Conservation (phyloP, 2,797 vertebrate genomes). For the Oophaga sylvatica region DNA sequence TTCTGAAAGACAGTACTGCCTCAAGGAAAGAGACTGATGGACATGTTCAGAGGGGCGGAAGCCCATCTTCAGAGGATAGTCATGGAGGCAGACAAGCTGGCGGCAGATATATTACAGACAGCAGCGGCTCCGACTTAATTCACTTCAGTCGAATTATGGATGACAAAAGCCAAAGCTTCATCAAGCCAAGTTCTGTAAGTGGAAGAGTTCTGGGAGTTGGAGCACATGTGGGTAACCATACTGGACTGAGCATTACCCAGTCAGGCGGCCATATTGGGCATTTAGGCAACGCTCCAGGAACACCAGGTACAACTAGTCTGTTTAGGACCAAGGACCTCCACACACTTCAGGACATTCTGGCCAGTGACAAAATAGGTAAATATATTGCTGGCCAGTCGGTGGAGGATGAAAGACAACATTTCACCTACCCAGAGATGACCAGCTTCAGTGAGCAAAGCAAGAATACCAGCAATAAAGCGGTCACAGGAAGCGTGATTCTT, state of each 20-base stretch:
- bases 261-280: neutral
- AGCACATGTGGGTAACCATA: neutral
- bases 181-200: neutral
- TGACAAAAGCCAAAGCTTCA: neutral
- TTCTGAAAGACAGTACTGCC: neutral
- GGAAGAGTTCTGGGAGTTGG: constrained; percentile 8
- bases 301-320: neutral
- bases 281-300: neutral
- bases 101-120: neutral
- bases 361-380: neutral
- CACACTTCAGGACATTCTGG: neutral
- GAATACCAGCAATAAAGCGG: neutral
- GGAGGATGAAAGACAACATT: neutral
- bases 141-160: constrained; percentile 1
- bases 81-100: neutral
- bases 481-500: neutral
- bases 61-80: neutral
- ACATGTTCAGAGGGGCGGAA: neutral
- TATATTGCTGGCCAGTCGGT: neutral
- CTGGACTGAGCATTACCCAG: neutral
- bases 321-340: neutral
- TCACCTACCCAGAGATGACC: neutral
- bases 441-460: neutral
- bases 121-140: neutral
- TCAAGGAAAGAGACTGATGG: neutral